Percentiles rank a stretch among this genome's conserved stretches.
Evolutionary conservation across 92 coral and sea anemone species (phyloP).

Genomic region (Plumapathes pennacea): DNA sequence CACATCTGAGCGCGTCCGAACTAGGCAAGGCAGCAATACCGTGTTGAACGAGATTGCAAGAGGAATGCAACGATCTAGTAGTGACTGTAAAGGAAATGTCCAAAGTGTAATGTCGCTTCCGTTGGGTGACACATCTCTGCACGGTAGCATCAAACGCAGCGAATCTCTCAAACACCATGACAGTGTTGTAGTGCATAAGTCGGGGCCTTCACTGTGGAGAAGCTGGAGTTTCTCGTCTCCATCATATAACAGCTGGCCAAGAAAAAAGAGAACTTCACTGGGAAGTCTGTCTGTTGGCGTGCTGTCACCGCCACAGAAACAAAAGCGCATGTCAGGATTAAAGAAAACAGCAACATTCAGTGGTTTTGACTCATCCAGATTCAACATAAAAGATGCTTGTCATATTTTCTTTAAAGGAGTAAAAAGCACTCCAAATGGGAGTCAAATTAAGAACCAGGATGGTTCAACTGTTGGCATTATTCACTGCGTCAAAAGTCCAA

Average conservation of each 20-base stretch:
- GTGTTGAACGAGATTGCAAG: slow-evolving; percentile 68
- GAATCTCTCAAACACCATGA: too few species aligned
- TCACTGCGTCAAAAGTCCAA: slow-evolving; percentile 84
- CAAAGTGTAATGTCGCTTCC: slow-evolving; percentile 39
- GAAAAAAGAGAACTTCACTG: slow-evolving; percentile 47
- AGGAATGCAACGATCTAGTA: slow-evolving; percentile 51
- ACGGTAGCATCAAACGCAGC: too few species aligned
- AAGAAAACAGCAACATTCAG: slow-evolving; percentile 80
- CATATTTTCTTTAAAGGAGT: neutral
- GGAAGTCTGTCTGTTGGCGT: slow-evolving; percentile 18
- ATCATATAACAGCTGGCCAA: slow-evolving; percentile 68
- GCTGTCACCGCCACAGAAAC: slow-evolving; percentile 79
- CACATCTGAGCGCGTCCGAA: slow-evolving; percentile 42
- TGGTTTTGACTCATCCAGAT: slow-evolving; percentile 72
- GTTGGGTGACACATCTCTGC: slow-evolving; percentile 18
- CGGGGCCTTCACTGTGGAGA: slow-evolving; percentile 17
- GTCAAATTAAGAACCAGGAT: slow-evolving; percentile 80
- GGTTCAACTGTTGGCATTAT: slow-evolving; percentile 77
- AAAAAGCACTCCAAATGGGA: slow-evolving; percentile 59
- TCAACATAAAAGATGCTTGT: slow-evolving; percentile 12
- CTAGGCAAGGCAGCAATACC: slow-evolving; percentile 37
- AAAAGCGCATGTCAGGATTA: slow-evolving; percentile 51
- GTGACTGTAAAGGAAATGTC: slow-evolving; percentile 22
- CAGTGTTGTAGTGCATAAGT: too few species aligned
- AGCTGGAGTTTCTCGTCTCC: slow-evolving; percentile 61